A percentile compares a stretch with the other conserved stretches of the same genome.
Evolutionary conservation across 1,140 invertebrate species (phyloP).

Genomic region (Drosophila sp.): DNA sequence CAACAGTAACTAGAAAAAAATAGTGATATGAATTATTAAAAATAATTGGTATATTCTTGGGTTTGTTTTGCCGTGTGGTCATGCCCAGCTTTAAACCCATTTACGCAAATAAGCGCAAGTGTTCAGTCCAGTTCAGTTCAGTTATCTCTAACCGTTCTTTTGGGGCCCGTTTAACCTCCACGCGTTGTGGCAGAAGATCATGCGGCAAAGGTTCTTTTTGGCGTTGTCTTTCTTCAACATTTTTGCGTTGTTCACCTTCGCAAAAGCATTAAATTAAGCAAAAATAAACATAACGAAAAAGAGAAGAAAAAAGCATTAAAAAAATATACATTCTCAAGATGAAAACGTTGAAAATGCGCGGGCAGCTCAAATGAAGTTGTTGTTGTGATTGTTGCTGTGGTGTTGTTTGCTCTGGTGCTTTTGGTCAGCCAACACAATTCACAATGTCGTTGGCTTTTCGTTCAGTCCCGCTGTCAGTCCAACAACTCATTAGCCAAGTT

Average conservation of each 20-base stretch:
- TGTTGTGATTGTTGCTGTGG: conserved; percentile 24
- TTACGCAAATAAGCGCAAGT: conserved; percentile 70
- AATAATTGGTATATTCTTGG: conserved; percentile 28
- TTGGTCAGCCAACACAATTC: conserved; percentile 55
- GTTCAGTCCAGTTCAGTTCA: conserved; percentile 27
- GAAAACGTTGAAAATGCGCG: conserved; percentile 78
- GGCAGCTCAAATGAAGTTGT: conserved; percentile 65
- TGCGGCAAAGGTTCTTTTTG: conserved; percentile 39
- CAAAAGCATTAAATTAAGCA: conserved; percentile 40
- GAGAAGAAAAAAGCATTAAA: conserved; percentile 28
- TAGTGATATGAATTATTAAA: conserved; percentile 1
- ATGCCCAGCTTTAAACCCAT: conserved; percentile 54
- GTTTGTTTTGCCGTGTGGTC: conserved; percentile 64
- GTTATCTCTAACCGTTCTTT: conserved; percentile 63
- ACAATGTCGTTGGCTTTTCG: conserved; percentile 66
- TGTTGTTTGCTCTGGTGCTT: conserved; percentile 52
- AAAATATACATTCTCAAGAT: conserved; percentile 59
- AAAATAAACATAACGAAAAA: conserved; percentile 33
- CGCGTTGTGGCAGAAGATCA: conserved; percentile 49
- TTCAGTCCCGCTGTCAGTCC: conserved; percentile 54
- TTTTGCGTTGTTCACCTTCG: conserved; percentile 69
- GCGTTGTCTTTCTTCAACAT: conserved; percentile 31
- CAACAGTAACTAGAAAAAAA: neutral
- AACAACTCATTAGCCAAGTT: conserved; percentile 79
- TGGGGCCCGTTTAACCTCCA: conserved; percentile 53